Evolutionary conservation across 2,888 invertebrate genomes (phyloP), one percentile per base, ranked within the genome.

Genomic region (Lymantria dispar): DNA sequence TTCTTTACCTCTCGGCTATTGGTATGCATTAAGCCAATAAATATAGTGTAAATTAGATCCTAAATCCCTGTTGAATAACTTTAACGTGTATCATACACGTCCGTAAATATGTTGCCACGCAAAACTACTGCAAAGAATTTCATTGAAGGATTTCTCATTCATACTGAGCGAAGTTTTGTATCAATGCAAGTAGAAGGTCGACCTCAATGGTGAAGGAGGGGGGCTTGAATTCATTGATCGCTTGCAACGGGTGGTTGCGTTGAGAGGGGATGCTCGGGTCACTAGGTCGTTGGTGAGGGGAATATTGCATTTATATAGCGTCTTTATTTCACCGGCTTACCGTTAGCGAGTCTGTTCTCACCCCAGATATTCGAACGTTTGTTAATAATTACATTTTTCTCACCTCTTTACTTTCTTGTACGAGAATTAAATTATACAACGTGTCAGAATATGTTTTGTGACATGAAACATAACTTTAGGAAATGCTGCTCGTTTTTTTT

Each of bases 211-310:
- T 65, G 68, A 67, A 68, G 65, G 64, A n/a, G 65, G 57, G 64
- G 66, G 57, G 58, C 54, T 58, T 43, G 72, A 74, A 64, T 80
- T 66, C 87, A 88, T 87, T 88, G 88, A 88, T 87, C 85, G 80
- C 58, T 58, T 70, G 74, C 73, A 70, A 71, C 57, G 68, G 69
- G 68, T 62, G 57, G 62, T 58, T 58, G 57, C 67, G 69, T 54
- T 57, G 50, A 50, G 62, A 59, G 58, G 72, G 68, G 64, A 56
- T 64, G 58, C 54, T 53, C 67, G 68, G 85, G 85, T 85, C 83
- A 87, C 79, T 84, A 65, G 87, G 87, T 85, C 85, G 83, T 44
- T 46, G 52, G 60, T 54, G 52, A 57, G 50, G 65, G 60, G 60
- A 58, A 58, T 47, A 47, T 45, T 66, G 64, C 68, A 61, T 58